phyloP scores from a whole-genome alignment of 2,113 vertebrate genomes.

The Psammodynastes pulverulentus region DNA sequence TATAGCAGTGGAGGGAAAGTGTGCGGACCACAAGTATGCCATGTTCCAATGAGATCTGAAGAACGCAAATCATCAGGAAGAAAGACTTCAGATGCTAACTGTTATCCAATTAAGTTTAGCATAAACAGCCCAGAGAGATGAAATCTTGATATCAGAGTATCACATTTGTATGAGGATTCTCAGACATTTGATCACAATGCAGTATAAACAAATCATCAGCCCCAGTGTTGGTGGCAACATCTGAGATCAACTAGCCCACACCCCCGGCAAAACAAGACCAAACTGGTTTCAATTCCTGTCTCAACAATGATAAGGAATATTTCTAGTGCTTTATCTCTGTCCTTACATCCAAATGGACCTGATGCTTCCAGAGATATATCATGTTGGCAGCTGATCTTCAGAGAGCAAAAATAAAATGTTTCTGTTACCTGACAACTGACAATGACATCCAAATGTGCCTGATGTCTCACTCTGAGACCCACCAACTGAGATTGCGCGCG shows the following conservation, averaged over 20 bases:
- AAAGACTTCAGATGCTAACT: slow-evolving; percentile 65
- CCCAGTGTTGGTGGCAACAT: slow-evolving; percentile 8
- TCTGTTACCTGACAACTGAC: slow-evolving; percentile 82
- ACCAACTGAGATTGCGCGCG: slow-evolving; percentile 73
- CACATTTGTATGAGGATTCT: slow-evolving; percentile 48
- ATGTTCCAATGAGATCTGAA: slow-evolving; percentile 19
- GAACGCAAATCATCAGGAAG: slow-evolving; percentile 24
- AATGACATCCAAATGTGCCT: slow-evolving; percentile 80
- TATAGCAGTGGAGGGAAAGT: slow-evolving; percentile 43
- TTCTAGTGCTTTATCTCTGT: slow-evolving; percentile 28
- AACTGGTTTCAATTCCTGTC: neutral
- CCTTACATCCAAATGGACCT: slow-evolving; percentile 41
- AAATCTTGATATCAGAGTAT: slow-evolving; percentile 48
- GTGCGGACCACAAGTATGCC: slow-evolving; percentile 51
- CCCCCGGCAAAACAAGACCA: neutral
- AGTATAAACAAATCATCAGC: neutral
- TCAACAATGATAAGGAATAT: neutral
- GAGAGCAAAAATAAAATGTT: slow-evolving; percentile 62
- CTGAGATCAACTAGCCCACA: slow-evolving; percentile 26
- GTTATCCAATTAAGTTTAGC: slow-evolving; percentile 70
- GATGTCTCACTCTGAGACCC: slow-evolving; percentile 78
- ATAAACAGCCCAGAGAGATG: slow-evolving; percentile 66
- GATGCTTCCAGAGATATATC: slow-evolving; percentile 58
- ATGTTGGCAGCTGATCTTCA: slow-evolving; percentile 64
- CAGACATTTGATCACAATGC: slow-evolving; percentile 52